Percentiles rank a stretch among this genome's conserved stretches.
Evolutionary conservation across 2,888 invertebrate genomes (phyloP).

Genomic region (Cheiracanthium punctorium): DNA sequence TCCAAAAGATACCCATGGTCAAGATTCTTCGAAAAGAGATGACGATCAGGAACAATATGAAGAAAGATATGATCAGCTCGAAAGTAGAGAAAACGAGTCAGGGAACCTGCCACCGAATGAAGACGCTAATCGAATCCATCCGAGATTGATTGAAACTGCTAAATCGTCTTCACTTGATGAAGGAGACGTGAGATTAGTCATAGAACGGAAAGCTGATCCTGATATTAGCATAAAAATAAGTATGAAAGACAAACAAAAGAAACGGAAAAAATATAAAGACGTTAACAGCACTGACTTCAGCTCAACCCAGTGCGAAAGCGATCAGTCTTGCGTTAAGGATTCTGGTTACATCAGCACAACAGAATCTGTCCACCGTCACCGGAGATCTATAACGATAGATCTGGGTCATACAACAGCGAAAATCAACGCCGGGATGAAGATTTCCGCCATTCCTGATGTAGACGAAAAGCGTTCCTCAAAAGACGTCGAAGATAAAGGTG

Average conservation of each 20-base stretch:
- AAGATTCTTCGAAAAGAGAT: not conserved
- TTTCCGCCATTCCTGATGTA: not conserved
- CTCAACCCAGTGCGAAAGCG: constrained; percentile 50
- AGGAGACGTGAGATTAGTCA: constrained; percentile 52
- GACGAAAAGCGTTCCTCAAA: no score
- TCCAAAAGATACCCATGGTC: not conserved
- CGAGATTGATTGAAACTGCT: constrained; percentile 36
- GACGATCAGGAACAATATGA: not conserved
- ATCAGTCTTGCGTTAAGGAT: constrained; percentile 41
- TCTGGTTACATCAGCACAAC: constrained; percentile 62
- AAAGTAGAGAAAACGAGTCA: not conserved
- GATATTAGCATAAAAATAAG: constrained; percentile 58
- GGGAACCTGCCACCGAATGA: not conserved
- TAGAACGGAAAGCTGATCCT: constrained; percentile 53
- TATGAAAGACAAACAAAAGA: constrained; percentile 37
- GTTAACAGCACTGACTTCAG: constrained; percentile 27
- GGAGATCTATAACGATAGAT: constrained; percentile 54
- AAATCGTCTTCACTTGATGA: constrained; percentile 61
- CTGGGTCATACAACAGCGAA: constrained; percentile 60
- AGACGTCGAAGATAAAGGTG: not conserved
- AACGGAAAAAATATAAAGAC: constrained; percentile 16
- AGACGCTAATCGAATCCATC: not conserved
- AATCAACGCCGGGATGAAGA: constrained; percentile 53
- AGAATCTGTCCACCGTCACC: constrained; percentile 49
- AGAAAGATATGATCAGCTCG: not conserved